Percentiles rank a stretch among this genome's conserved stretches.
These are phyloP conservation scores for Epistrophe eligans DNA, from an alignment of 2,888 invertebrate species.

Conservation along the genomic window DNA sequence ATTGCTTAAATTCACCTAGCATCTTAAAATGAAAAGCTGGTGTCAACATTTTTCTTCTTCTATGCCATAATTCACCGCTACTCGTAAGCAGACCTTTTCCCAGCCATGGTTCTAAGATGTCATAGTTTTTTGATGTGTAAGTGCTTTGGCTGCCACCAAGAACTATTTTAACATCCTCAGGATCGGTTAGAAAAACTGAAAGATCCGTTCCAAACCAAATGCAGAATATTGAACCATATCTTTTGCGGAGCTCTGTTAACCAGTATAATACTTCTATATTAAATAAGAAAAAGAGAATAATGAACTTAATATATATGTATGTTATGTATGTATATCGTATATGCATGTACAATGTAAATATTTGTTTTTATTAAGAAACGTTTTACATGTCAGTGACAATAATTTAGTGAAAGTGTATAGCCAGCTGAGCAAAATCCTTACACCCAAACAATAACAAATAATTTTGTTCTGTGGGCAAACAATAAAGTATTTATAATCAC, in stretches of 20 bases:
- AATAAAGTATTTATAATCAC: too few species aligned
- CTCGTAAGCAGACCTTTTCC: constrained; percentile 82
- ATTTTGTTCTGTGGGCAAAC: too few species aligned
- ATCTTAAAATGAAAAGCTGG: constrained; percentile 93
- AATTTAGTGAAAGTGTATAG: too few species aligned
- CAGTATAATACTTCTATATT: constrained; percentile 81
- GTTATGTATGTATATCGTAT: too few species aligned
- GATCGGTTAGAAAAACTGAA: constrained; percentile 80
- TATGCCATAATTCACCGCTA: constrained; percentile 86
- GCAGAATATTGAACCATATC: constrained; percentile 81
- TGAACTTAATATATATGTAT: too few species aligned
- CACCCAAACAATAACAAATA: too few species aligned
- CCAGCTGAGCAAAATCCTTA: too few species aligned
- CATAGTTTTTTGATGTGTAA: constrained; percentile 80
- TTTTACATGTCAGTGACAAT: too few species aligned
- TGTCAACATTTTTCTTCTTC: constrained; percentile 89
- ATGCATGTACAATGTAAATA: too few species aligned
- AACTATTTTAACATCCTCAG: constrained; percentile 80
- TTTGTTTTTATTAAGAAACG: too few species aligned
- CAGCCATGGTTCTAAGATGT: constrained; percentile 80
- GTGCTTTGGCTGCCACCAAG: constrained; percentile 80
- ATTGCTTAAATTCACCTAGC: constrained; percentile 88
- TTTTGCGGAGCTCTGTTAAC: constrained; percentile 79
- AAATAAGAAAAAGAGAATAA: neutral
- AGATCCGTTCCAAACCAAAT: constrained; percentile 83